Evolutionary conservation across 2,113 vertebrate genomes (phyloP).

Genomic region (Colistium nudipinnis): DNA sequence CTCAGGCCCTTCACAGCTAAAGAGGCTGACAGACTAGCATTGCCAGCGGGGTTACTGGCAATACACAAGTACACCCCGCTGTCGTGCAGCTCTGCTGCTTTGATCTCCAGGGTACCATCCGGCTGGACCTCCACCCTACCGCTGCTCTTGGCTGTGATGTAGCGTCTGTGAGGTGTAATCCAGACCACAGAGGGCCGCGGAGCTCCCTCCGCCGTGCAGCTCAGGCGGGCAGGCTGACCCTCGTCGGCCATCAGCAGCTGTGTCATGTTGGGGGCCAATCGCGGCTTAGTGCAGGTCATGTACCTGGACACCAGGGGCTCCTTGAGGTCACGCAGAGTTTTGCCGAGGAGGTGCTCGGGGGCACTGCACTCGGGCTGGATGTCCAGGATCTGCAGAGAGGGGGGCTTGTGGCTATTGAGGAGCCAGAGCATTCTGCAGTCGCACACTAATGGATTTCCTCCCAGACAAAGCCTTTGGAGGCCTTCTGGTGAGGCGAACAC

Average conservation of each 20-base stretch:
- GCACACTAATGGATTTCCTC: slow-evolving; percentile 93
- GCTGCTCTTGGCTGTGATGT: slow-evolving; percentile 92
- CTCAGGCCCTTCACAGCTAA: slow-evolving; percentile 90
- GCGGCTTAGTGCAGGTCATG: slow-evolving; percentile 93
- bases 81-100: slow-evolving; percentile 95
- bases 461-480: slow-evolving; percentile 91
- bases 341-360: slow-evolving; percentile 89
- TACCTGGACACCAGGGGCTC: slow-evolving; percentile 91
- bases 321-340: slow-evolving; percentile 91
- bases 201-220: slow-evolving; percentile 92
- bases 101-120: slow-evolving; percentile 95
- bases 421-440: slow-evolving; percentile 97
- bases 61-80: slow-evolving; percentile 95
- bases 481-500: slow-evolving; percentile 90
- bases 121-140: slow-evolving; percentile 93
- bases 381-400: slow-evolving; percentile 89
- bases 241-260: slow-evolving; percentile 92
- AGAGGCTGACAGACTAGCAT: slow-evolving; percentile 92
- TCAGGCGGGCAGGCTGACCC: slow-evolving; percentile 92
- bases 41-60: slow-evolving; percentile 94
- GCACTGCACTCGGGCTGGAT: slow-evolving; percentile 91
- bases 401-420: slow-evolving; percentile 86
- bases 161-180: slow-evolving; percentile 94
- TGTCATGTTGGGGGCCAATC: slow-evolving; percentile 90
- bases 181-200: slow-evolving; percentile 91